Conservation (phyloP, 2,888 invertebrate species). For the Andrena marginata region DNA sequence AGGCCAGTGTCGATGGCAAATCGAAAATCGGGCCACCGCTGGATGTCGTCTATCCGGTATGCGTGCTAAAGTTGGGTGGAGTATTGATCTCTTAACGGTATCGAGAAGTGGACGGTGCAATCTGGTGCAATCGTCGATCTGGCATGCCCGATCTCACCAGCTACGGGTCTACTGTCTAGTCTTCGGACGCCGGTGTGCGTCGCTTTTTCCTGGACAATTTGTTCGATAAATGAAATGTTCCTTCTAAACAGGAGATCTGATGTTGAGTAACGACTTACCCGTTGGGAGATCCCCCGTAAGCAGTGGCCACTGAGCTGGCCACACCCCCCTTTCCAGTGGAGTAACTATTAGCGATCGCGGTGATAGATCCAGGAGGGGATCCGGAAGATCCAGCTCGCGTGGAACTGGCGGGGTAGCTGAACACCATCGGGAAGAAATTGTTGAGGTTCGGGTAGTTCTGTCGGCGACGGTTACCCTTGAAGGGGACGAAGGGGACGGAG, state of each 20-base stretch:
- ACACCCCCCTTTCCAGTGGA: conserved; percentile 90
- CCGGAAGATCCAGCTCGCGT: conserved; percentile 82
- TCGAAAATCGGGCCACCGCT: not conserved
- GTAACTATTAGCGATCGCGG: conserved; percentile 91
- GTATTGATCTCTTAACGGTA: conserved; percentile 42
- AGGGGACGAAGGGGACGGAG: conserved; percentile 70
- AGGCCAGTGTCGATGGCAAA: not conserved
- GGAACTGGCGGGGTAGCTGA: conserved; percentile 85
- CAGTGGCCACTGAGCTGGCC: conserved; percentile 90
- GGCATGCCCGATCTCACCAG: not conserved
- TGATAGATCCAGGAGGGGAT: conserved; percentile 87
- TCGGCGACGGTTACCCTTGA: conserved; percentile 75
- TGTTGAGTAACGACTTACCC: conserved; percentile 68
- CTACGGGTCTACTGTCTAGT: conserved; percentile 68
- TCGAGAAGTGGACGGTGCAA: conserved; percentile 15
- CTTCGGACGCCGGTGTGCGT: conserved; percentile 67
- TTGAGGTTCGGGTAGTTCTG: conserved; percentile 85
- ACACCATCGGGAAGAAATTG: conserved; percentile 90
- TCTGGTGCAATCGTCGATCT: conserved; percentile 2
- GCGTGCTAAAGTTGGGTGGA: conserved; percentile 33
- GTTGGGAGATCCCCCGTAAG: conserved; percentile 88
- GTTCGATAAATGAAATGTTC: not conserved
- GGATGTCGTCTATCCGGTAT: conserved; percentile 11
- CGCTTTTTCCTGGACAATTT: conserved; percentile 72
- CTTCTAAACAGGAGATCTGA: not conserved